Evolutionary conservation across 1,140 invertebrate genomes (phyloP), one percentile per base, ranked within the genome.

Genomic region (Euura lappo): DNA sequence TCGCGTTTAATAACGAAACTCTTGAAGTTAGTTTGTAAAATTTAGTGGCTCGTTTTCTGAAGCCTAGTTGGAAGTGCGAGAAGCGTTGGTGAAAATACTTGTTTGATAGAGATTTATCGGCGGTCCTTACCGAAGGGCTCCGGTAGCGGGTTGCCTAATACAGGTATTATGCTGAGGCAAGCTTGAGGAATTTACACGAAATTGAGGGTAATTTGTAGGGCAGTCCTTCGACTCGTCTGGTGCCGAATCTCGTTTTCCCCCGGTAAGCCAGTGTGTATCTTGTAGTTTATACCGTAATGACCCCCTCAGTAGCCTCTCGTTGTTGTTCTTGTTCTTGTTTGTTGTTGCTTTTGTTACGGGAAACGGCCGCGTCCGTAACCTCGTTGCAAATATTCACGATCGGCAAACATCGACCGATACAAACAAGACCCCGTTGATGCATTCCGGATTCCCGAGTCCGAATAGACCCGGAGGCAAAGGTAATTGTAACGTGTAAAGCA

Each of bases 91-190:
- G 67, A 70, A 70, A 47, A 70, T 70, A 72, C 72, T 6, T 43
- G 42, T 69, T 78, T 86, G 84, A 85, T 85, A 80, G 81, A 83
- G 79, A 86, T 86, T 86, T 86, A 86, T 86, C 79, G 80, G 77
- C 66, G 71, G 71, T 83, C 28, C 28, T 28, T 28, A 28, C 28
- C 28, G 1, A 78, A 81, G 80, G 83, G 79, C 78, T 60, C 75
- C 68, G 75, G 28, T n/a, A 76, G 70, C 76, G 71, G 71, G 77
- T 74, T 76, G 79, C 75, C 76, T 84, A 84, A 83, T 84, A 80
- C 78, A 83, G 81, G 83, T 84, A 81, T 85, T 82, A 81, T 81
- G 80, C 77, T 76, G 79, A 78, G 77, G 79, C 75, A 77, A 76
- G 76, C 76, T 11, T 68, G 60, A 72, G 78, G 79, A 83, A 84